A percentile compares a stretch with the other conserved stretches of the same genome.
phyloP scores from a whole-genome alignment of 1,140 invertebrate species.

The Drosophila nigrodunni region DNA sequence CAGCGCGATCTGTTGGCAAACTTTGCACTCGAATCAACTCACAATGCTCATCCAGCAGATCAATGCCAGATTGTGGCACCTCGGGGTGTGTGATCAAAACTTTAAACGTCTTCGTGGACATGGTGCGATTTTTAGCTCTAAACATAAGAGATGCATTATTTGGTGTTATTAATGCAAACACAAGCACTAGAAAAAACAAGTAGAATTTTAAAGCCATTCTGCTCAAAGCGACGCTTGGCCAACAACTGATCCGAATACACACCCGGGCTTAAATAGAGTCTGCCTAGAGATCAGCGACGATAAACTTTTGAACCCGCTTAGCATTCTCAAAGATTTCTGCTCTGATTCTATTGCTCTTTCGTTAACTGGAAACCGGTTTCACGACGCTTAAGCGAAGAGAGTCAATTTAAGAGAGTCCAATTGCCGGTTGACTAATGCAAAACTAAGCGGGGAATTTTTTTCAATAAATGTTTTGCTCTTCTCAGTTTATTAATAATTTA shows the following conservation, averaged over 20 bases:
- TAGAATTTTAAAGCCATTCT: conserved; percentile 49
- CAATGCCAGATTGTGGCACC: conserved; percentile 80
- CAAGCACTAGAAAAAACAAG: conserved; percentile 13
- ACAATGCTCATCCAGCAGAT: conserved; percentile 79
- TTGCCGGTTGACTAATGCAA: not conserved
- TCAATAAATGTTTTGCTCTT: not conserved
- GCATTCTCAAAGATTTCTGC: conserved; percentile 44
- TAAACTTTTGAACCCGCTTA: conserved; percentile 68
- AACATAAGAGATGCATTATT: conserved; percentile 52
- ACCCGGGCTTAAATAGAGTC: conserved; percentile 52
- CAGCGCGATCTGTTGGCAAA: conserved; percentile 80
- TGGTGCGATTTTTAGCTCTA: conserved; percentile 56
- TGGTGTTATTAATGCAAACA: conserved; percentile 34
- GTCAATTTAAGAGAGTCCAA: conserved; percentile 3
- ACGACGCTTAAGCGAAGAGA: conserved; percentile 12
- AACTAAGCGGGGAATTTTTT: not conserved
- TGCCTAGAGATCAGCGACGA: conserved; percentile 42
- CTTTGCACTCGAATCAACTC: conserved; percentile 68
- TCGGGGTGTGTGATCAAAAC: conserved; percentile 85
- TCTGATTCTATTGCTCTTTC: not conserved
- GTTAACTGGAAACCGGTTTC: conserved; percentile 26
- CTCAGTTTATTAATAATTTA: not conserved
- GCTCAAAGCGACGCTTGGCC: conserved; percentile 38
- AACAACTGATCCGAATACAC: conserved; percentile 58
- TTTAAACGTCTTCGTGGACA: conserved; percentile 72